Percentiles rank a stretch among this genome's conserved stretches.
phyloP scores from a whole-genome alignment of 2,888 invertebrate species.

The Tridacna gigas region DNA sequence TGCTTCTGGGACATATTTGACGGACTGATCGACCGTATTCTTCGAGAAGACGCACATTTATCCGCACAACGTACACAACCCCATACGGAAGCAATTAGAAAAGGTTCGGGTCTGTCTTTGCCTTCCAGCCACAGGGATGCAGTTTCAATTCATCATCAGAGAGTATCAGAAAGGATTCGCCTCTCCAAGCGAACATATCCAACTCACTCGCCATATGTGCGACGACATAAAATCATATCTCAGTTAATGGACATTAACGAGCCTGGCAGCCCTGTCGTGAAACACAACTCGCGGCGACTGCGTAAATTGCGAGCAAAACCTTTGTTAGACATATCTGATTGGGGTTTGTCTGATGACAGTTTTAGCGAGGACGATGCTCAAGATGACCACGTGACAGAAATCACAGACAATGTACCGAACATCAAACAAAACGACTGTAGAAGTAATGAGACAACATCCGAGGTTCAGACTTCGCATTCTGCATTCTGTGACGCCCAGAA shows the following conservation, averaged over 20 bases:
- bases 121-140: background rate
- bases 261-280: background rate
- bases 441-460: background rate
- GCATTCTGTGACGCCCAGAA: background rate
- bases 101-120: background rate
- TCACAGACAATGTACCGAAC: background rate
- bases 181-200: too few species aligned
- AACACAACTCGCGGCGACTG: background rate
- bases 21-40: slow-evolving; percentile 1
- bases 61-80: background rate
- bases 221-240: background rate
- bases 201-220: background rate
- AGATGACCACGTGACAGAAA: background rate
- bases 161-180: background rate
- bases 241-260: background rate
- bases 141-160: background rate
- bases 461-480: background rate
- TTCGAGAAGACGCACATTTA: background rate
- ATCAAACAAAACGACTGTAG: background rate
- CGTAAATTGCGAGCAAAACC: background rate
- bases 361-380: background rate
- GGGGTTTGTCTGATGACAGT: background rate
- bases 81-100: background rate
- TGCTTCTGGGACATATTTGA: slow-evolving; percentile 1
- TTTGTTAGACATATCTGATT: slow-evolving; percentile 3